Conservation (phyloP, 2,888 invertebrate genomes). For the Keiferia lycopersicella region DNA sequence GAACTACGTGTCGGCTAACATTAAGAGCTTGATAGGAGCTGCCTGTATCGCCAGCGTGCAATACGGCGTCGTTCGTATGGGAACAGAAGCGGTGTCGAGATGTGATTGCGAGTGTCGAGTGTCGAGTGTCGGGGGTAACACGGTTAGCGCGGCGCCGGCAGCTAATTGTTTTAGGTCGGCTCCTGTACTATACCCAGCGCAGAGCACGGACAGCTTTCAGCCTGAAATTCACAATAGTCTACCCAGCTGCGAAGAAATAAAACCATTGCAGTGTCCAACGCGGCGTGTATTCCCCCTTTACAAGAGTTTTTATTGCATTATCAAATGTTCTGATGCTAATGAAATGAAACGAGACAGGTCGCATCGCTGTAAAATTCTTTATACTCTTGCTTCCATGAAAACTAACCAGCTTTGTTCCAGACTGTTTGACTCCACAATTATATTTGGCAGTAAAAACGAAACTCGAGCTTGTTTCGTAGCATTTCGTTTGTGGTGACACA, state of each 20-base stretch:
- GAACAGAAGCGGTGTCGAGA: slow-evolving; percentile 13
- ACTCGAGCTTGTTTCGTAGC: not conserved
- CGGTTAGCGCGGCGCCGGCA: slow-evolving; percentile 26
- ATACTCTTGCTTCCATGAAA: not conserved
- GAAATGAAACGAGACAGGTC: too few species aligned
- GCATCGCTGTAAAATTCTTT: too few species aligned
- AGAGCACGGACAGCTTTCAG: not conserved
- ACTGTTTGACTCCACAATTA: slow-evolving; percentile 3
- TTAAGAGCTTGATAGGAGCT: not conserved
- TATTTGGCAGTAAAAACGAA: slow-evolving; percentile 8
- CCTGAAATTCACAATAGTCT: slow-evolving; percentile 8
- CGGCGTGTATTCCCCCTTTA: not conserved
- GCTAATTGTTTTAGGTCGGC: slow-evolving; percentile 41
- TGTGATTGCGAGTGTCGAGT: slow-evolving; percentile 23
- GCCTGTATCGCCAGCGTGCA: slow-evolving; percentile 1
- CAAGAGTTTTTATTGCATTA: too few species aligned
- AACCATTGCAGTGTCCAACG: slow-evolving; percentile 7
- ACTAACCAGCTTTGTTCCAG: not conserved
- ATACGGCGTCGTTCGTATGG: not conserved
- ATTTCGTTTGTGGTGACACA: slow-evolving; percentile 2
- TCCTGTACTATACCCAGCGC: slow-evolving; percentile 9
- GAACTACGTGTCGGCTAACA: not conserved
- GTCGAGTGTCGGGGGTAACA: slow-evolving; percentile 29
- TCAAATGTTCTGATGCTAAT: too few species aligned
- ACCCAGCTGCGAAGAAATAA: slow-evolving; percentile 2